A percentile compares a stretch with the other conserved stretches of the same genome.
Conservation (phyloP, 2,888 invertebrate species). For the Polia nebulosa region DNA sequence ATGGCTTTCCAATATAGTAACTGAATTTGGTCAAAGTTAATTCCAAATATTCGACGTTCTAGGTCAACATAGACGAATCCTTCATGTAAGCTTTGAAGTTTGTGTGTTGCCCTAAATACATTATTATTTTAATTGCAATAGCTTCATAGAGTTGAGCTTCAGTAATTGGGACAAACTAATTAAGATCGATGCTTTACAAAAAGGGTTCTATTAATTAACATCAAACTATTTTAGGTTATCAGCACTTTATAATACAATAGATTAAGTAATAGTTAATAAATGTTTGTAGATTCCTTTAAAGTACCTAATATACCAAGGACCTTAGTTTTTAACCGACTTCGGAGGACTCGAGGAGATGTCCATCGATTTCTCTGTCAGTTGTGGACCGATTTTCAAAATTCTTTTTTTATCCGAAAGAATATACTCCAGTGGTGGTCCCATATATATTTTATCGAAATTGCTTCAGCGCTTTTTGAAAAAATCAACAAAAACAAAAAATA, state of each 20-base stretch:
- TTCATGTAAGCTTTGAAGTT: slow-evolving; percentile 27
- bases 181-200: slow-evolving; percentile 13
- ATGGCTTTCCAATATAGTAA: not conserved
- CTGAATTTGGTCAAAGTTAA: slow-evolving; percentile 14
- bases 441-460: no score
- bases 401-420: no score
- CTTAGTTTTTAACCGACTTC: no score
- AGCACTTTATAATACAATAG: not conserved
- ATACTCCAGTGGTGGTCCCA: no score
- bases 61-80: slow-evolving; percentile 5
- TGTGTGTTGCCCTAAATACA: not conserved
- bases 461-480: no score
- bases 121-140: slow-evolving; percentile 22
- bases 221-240: not conserved
- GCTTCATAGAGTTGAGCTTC: slow-evolving; percentile 14
- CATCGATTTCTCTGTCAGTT: no score
- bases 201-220: slow-evolving; percentile 26
- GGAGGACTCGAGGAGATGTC: no score
- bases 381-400: no score
- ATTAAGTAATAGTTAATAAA: not conserved
- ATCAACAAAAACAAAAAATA: no score
- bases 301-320: not conserved
- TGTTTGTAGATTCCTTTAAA: not conserved
- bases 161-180: slow-evolving; percentile 30
- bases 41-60: slow-evolving; percentile 14